Base-by-base conservation (phyloP, 1,140 invertebrate species). In the Stegodyphus mimosarum region DNA sequence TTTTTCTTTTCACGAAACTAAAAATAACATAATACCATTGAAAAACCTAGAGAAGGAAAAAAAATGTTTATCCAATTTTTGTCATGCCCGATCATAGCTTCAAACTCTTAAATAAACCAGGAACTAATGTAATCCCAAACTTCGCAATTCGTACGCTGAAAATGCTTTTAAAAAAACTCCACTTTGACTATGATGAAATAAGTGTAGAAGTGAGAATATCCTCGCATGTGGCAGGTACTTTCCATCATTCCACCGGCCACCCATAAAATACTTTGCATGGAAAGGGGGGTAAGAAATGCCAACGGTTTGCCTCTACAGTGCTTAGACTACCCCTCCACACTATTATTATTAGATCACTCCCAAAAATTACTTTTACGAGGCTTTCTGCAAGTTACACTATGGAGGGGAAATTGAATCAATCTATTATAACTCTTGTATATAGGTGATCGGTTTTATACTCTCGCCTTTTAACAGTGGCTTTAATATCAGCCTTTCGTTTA, bases 101-200 rank as follows among this genome's bases (percentile, higher is more conserved):
- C 33, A 33, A 33, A 33, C 33, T 33, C 3, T 33, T 33, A 33
- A 33, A 33, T 33, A 33, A 33, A 33, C 33, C 33, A 33, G 33
- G 33, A 33, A 33, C 1, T 33, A 33, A 33, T 33, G 33, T 33
- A 33, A 33, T 33, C 33, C 33, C 1, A 33, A 33, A 33, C 33
- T 33, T 33, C 55, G 55, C 55, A 11, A 60, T 9, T 15, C 55
- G 9, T 60, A 60, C 9, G 15, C 5, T 11, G 15, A 9, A 60
- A 60, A 60, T 11, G 15, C 15, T 15, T 60, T 60, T 60, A 9
- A 60, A 60, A 60, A 9, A 60, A 15, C 9, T 9, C 55, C 55
- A 60, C 55, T 60, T 60, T 60, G 9, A 60, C 55, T 60, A 60
- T 60, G 55, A 60, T 60, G 55, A 60, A 60, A 60, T 60, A 60